Base-by-base conservation (phyloP, 1,140 invertebrate species). In the Drosophila takahashii region DNA sequence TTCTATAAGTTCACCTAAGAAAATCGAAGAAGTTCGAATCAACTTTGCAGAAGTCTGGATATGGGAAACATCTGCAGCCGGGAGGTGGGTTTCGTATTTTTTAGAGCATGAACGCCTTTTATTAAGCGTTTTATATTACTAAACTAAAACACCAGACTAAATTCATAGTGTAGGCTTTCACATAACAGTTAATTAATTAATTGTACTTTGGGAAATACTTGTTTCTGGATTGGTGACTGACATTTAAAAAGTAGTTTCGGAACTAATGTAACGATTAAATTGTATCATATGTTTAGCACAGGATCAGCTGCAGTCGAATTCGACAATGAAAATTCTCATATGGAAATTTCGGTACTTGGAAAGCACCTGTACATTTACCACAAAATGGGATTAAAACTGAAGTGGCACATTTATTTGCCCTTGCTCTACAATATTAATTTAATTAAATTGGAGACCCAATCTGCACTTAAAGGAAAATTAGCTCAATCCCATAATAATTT, bases 11-110 rank as follows among this genome's bases (percentile, higher is more conserved):
- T 34, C n/a, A 34, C 15, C 32, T 11, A 9, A 18, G 4, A 58
- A 58, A 41, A 3, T 15, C 26, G 50, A 18, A 39, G 34, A 29
- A 22, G 34, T 61, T 26, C 51, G 58, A 29, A 57, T 15, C 13
- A 56, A 57, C 26, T 61, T 61, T 57, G 58, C 51, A 4, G 58
- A 61, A 15, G 26, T 61, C 58, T 61, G 58, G 58, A 61, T 61
- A 18, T 61, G 58, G 58, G 34, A 56, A 57, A 11, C 51, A n/a
- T 18, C 34, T 8, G 22, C 3, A 11, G 11, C 15, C 11, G 59
- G 59, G 59, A 61, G 59, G 59, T 61, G 56, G 56, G 52, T 61
- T 58, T 11, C 41, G 11, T 10, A 16, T 8, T 58, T 39, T 29
- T 29, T 6, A 39, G 4, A 6, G 52, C 59, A 61, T 39, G 52